Conservation (phyloP, 2,113 vertebrate genomes). For the Turdus rufiventris region DNA sequence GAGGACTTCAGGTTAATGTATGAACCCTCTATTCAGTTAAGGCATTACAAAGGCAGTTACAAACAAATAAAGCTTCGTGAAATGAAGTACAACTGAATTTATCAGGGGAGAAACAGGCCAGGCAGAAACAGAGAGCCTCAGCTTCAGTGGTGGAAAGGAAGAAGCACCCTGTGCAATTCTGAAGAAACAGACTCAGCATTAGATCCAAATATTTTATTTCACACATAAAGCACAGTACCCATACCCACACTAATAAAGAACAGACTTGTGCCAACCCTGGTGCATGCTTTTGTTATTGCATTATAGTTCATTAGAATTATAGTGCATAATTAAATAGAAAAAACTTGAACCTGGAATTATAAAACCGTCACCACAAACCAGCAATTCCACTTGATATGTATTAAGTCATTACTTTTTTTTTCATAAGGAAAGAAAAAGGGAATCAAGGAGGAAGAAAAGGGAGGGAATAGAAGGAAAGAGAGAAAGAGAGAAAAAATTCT, state of each 20-base stretch:
- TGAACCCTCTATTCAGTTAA: constrained; percentile 60
- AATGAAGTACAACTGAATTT: constrained; percentile 62
- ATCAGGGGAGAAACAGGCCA: constrained; percentile 44
- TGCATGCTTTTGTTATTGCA: constrained; percentile 77
- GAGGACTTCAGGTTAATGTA: constrained; percentile 69
- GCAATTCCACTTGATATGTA: constrained; percentile 74
- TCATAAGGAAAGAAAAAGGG: not conserved
- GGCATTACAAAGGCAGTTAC: constrained; percentile 68
- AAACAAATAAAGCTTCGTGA: constrained; percentile 37
- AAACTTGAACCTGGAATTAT: constrained; percentile 79
- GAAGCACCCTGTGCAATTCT: constrained; percentile 54
- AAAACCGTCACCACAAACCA: constrained; percentile 77
- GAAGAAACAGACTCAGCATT: constrained; percentile 64
- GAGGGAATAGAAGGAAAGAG: not conserved
- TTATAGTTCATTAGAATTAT: constrained; percentile 78
- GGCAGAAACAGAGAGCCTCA: constrained; percentile 32
- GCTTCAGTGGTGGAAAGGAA: constrained; percentile 32
- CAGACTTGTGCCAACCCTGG: constrained; percentile 70
- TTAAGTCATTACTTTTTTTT: constrained; percentile 71
- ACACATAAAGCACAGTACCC: constrained; percentile 72
- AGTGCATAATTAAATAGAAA: constrained; percentile 79
- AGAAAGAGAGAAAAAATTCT: constrained; percentile 45
- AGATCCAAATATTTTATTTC: constrained; percentile 80
- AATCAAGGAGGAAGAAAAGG: not conserved
- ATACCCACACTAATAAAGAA: constrained; percentile 70